Evolutionary conservation across 1,140 invertebrate genomes (phyloP).

Genomic region (Papilio dardanus): DNA sequence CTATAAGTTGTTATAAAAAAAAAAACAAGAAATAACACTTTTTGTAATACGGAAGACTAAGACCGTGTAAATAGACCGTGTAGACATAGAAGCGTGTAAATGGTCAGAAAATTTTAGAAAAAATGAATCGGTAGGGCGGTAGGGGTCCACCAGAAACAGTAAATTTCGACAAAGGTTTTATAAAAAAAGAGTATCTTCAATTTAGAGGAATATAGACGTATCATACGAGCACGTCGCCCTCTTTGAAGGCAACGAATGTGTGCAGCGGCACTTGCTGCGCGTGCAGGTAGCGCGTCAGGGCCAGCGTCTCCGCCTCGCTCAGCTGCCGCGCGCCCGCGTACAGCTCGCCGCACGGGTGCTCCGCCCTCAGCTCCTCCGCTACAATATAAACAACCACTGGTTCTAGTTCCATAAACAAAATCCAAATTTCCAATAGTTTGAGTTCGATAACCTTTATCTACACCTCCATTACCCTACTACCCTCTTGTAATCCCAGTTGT

Average conservation of each 20-base stretch:
- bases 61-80: too few relatives aligned
- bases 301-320: constrained; percentile 88
- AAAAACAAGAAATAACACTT: too few relatives aligned
- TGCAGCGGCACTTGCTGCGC: constrained; percentile 50
- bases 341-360: constrained; percentile 86
- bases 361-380: constrained; percentile 87
- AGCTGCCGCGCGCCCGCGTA: constrained; percentile 88
- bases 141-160: too few relatives aligned
- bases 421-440: too few relatives aligned
- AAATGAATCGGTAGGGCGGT: too few relatives aligned
- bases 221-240: constrained; percentile 70
- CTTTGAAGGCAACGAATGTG: constrained; percentile 72
- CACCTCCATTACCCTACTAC: too few relatives aligned
- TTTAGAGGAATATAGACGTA: constrained; percentile 1
- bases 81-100: too few relatives aligned
- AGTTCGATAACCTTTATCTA: neutral
- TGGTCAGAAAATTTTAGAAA: too few relatives aligned
- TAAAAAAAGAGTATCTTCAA: too few relatives aligned
- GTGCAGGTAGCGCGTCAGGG: constrained; percentile 84
- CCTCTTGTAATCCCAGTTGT: too few relatives aligned
- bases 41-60: too few relatives aligned
- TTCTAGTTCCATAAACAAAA: neutral
- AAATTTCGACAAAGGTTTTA: too few relatives aligned
- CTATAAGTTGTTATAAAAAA: constrained; percentile 29
- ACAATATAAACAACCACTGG: constrained; percentile 57